Evolutionary conservation across 2,113 vertebrate genomes (phyloP).

Genomic region (Hippopotamus amphibius): DNA sequence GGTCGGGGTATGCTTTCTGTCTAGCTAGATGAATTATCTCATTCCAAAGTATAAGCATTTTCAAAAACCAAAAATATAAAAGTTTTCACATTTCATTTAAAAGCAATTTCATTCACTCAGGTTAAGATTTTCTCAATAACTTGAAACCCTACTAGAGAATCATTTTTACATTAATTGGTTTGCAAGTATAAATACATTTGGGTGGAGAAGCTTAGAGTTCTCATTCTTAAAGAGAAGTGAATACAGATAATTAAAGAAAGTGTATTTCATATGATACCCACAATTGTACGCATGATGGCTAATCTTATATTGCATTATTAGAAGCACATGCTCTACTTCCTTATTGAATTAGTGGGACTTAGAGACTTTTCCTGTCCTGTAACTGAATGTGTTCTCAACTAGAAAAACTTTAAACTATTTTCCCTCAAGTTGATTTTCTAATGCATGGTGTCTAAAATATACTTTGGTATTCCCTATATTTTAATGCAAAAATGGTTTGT

Average conservation of each 20-base stretch:
- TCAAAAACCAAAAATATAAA: not conserved
- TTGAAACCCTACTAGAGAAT: not conserved
- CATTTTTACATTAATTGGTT: conserved; percentile 44
- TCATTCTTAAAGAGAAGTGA: conserved; percentile 46
- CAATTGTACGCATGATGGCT: not conserved
- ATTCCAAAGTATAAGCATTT: conserved; percentile 15
- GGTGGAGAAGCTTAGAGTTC: not conserved
- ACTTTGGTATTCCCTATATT: not conserved
- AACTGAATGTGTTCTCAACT: not conserved
- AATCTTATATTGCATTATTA: conserved; percentile 35
- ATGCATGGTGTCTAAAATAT: not conserved
- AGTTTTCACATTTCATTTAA: conserved; percentile 28
- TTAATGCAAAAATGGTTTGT: not conserved
- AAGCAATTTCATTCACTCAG: not conserved
- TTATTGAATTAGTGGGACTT: not conserved
- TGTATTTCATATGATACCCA: conserved; percentile 4
- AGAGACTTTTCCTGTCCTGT: not conserved
- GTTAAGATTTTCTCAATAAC: conserved; percentile 4
- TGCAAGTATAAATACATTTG: conserved; percentile 28
- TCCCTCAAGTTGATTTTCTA: not conserved
- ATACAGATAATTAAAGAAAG: conserved; percentile 47
- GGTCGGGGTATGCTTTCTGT: not conserved
- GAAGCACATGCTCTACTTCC: not conserved
- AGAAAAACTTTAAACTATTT: conserved; percentile 14
- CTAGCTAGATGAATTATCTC: conserved; percentile 9